Base-by-base conservation (phyloP, 2,888 invertebrate genomes). In the Aphodius granarius region DNA sequence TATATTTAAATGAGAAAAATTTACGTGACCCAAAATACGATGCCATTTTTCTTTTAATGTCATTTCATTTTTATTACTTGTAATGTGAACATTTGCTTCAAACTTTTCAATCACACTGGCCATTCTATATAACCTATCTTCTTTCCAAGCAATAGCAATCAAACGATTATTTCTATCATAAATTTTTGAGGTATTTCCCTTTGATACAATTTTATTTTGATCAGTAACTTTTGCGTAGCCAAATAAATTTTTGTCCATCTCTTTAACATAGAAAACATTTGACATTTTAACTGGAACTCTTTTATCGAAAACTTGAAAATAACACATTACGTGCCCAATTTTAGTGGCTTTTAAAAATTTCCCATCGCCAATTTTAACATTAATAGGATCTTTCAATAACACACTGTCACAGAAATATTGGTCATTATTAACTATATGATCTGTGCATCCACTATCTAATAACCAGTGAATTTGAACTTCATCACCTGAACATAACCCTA, bases 41-140 rank as follows among this genome's bases (percentile, higher is more conserved):
- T 81, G 81, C 70, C 68, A 78, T 75, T 80, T 81, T 79, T 80
- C 81, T 76, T 81, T 81, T 66, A 62, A 18, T 62, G 79, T 77
- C 71, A 79, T 77, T 63, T 43, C 23, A 22, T 73, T 70, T 72
- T 74, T 63, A 71, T 18, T 21, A 22, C 16, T 21, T 2, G 21
- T 15, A 71, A 16, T 62, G 63, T 66, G 13, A 21, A n/a, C 18
- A 63, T 73, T 21, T 4, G 23, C 72, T 63, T 62, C 71, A 74
- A 74, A 63, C 15, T 16, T 71, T 73, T 62, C 22, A 62, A 76
- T n/a, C 62, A 63, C 23, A 19, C 75, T 78, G 9, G 9, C 70
- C 75, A 77, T 79, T 20, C 77, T 72, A 77, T 79, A 78, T 43
- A 80, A 62, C 43, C 71, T 76, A 16, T 74, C 72, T 62, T 74